These are phyloP conservation scores for Menura novaehollandiae DNA, from an alignment of 2,113 vertebrate species.

Conservation along the genomic window DNA sequence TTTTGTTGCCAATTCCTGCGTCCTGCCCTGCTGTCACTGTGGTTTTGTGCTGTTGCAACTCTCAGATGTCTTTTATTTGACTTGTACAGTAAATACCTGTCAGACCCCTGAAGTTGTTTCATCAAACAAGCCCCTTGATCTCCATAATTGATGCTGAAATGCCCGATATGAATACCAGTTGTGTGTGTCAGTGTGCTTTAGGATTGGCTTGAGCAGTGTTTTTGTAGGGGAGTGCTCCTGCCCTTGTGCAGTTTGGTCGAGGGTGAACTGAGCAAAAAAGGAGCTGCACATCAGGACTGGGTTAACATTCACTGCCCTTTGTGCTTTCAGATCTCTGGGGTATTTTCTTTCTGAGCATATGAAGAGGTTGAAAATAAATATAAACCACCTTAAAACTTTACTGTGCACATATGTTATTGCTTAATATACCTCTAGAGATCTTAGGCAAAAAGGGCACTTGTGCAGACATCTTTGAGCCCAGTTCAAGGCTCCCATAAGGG, in stretches of 20 bases:
- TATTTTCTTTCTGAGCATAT: neutral
- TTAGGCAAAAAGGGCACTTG: neutral
- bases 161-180: neutral
- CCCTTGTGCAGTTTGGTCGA: neutral
- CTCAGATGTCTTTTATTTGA: constrained; percentile 35
- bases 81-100: constrained; percentile 49
- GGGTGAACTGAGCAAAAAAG: neutral
- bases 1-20: neutral
- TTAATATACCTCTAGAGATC: neutral
- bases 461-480: neutral
- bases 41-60: neutral
- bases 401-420: neutral
- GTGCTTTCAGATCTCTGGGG: neutral
- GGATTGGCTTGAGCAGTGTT: neutral
- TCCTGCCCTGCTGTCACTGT: neutral
- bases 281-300: neutral
- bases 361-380: neutral
- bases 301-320: neutral
- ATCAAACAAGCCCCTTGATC: neutral
- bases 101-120: neutral
- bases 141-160: constrained; percentile 43
- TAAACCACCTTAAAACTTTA: neutral
- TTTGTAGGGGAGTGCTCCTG: neutral
- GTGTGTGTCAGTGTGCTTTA: neutral
- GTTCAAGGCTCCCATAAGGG: neutral